Evolutionary conservation across 2,113 vertebrate genomes (phyloP).

Genomic region (Labeo catla): DNA sequence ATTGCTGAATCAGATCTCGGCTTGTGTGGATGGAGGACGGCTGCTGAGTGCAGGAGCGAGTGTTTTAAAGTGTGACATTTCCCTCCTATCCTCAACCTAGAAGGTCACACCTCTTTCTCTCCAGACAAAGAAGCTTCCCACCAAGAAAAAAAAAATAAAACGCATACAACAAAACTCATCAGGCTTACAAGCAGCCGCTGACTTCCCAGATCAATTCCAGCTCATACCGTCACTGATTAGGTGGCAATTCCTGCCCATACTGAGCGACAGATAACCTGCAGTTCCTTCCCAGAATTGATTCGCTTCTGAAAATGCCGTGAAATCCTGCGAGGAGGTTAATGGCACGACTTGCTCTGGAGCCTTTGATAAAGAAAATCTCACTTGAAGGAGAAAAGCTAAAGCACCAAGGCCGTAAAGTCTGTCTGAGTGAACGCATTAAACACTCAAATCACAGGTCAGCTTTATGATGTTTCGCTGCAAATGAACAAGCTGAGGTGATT

Average conservation of each 20-base stretch:
- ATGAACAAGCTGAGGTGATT: slow-evolving; percentile 7
- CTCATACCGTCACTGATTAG: slow-evolving; percentile 55
- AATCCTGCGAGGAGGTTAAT: slow-evolving; percentile 66
- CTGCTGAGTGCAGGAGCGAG: slow-evolving; percentile 19
- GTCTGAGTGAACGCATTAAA: not conserved
- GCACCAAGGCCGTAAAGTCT: slow-evolving; percentile 13
- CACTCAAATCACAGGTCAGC: slow-evolving; percentile 16
- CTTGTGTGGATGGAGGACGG: not conserved
- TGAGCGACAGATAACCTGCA: slow-evolving; percentile 50
- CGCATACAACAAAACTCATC: slow-evolving; percentile 12
- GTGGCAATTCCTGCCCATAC: slow-evolving; percentile 16
- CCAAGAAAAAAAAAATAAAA: not conserved
- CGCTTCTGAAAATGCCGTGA: slow-evolving; percentile 58
- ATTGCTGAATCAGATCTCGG: not conserved
- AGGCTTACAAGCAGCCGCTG: slow-evolving; percentile 7
- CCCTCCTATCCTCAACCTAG: slow-evolving; percentile 28
- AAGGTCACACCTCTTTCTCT: slow-evolving; percentile 17
- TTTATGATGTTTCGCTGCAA: not conserved
- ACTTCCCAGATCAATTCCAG: slow-evolving; percentile 49
- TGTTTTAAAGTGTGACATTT: slow-evolving; percentile 50
- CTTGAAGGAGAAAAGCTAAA: slow-evolving; percentile 28
- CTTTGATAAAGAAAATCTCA: slow-evolving; percentile 55
- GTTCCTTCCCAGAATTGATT: slow-evolving; percentile 61
- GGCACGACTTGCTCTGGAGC: slow-evolving; percentile 43
- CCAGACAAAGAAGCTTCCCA: not conserved